A percentile compares a stretch with the other conserved stretches of the same genome.
phyloP scores from a whole-genome alignment of 2,113 vertebrate genomes.

The Thamnophis sirtalis region DNA sequence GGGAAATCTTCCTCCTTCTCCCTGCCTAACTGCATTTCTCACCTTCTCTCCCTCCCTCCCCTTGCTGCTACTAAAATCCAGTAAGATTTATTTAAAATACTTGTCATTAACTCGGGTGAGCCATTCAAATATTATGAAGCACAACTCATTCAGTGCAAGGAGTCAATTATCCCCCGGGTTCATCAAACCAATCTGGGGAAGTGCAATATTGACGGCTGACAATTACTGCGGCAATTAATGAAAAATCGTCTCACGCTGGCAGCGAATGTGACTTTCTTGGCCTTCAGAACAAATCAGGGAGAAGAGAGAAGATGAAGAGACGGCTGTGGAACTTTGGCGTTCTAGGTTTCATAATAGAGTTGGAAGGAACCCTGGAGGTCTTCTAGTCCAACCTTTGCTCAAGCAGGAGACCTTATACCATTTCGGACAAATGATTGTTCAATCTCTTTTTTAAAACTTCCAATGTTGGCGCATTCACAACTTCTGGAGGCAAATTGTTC shows the following conservation, averaged over 20 bases:
- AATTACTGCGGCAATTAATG: constrained; percentile 9
- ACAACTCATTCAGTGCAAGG: not conserved
- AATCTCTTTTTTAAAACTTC: no score
- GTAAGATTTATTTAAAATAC: not conserved
- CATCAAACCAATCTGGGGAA: constrained; percentile 9
- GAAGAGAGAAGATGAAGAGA: not conserved
- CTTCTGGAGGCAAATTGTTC: no score
- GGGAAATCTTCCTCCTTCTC: not conserved
- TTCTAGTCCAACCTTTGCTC: no score
- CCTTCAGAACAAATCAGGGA: not conserved
- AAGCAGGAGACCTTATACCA: no score
- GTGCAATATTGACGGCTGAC: not conserved
- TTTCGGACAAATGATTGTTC: no score
- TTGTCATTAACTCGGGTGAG: not conserved
- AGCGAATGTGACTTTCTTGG: not conserved
- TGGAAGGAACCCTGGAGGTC: no score
- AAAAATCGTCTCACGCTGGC: not conserved
- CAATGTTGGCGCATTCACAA: no score
- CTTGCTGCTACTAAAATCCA: not conserved
- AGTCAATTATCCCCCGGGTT: not conserved
- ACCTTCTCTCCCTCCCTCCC: not conserved
- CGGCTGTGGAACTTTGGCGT: not conserved
- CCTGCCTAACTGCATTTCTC: not conserved
- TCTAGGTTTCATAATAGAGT: not conserved
- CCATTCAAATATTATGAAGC: constrained; percentile 2